Evolutionary conservation across 2,113 vertebrate genomes (phyloP).

Genomic region (Crotalus viridis): DNA sequence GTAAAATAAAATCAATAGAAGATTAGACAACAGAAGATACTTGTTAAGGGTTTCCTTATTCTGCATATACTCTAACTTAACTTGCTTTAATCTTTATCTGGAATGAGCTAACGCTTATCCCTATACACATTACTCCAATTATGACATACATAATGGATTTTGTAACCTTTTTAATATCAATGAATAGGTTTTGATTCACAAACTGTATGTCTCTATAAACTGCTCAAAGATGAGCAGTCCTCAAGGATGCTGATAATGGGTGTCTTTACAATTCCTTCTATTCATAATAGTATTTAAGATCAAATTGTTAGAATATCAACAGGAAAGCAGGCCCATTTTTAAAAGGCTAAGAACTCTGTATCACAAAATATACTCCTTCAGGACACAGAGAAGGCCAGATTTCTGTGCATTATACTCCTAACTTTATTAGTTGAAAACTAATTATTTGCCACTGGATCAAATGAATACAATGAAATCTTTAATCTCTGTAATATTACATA

Average conservation of each 20-base stretch:
- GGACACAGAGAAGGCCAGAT: not conserved
- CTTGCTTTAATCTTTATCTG: not conserved
- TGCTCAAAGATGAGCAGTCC: not conserved
- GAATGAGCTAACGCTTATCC: not conserved
- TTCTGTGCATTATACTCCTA: not conserved
- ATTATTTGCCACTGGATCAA: not conserved
- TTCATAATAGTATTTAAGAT: not conserved
- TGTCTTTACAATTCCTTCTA: not conserved
- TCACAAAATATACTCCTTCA: not conserved
- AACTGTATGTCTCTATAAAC: not conserved
- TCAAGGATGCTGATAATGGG: not conserved
- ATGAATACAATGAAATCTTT: not conserved
- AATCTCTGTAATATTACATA: not conserved
- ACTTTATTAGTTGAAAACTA: not conserved
- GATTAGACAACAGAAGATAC: not conserved
- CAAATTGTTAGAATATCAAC: not conserved
- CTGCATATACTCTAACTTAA: not conserved
- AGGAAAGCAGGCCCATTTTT: not conserved
- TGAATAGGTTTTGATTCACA: not conserved
- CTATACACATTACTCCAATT: not conserved
- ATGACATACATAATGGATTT: not conserved
- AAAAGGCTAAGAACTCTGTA: not conserved
- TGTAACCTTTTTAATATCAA: not conserved
- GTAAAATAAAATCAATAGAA: not conserved
- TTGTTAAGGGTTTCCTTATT: not conserved